These are phyloP conservation scores for Callaeas wilsoni DNA, from an alignment of 2,113 vertebrate genomes.

Conservation along the genomic window DNA sequence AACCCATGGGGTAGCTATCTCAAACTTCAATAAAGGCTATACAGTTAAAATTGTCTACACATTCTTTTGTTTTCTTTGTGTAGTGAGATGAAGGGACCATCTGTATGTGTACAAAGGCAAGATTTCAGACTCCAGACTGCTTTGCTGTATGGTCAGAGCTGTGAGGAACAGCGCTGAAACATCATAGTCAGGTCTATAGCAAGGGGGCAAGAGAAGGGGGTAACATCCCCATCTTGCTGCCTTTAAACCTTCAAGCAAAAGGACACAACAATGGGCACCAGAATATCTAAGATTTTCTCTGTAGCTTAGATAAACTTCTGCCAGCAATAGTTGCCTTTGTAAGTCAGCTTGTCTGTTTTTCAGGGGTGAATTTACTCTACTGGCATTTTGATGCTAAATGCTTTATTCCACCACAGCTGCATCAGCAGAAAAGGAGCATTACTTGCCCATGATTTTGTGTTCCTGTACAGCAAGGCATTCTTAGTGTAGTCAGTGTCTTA, in stretches of 20 bases:
- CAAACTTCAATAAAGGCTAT: not conserved
- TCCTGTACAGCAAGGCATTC: not conserved
- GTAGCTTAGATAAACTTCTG: not conserved
- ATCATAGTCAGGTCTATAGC: fast-evolving
- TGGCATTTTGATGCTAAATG: not conserved
- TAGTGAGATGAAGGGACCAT: not conserved
- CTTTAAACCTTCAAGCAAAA: not conserved
- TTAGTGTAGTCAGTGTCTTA: not conserved
- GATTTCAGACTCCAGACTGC: not conserved
- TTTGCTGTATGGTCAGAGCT: not conserved
- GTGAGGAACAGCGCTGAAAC: not conserved
- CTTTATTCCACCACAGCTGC: not conserved
- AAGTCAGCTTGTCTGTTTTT: not conserved
- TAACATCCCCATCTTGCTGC: not conserved
- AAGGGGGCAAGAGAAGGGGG: not conserved
- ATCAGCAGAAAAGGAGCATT: not conserved
- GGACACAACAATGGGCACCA: not conserved
- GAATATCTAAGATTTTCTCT: not conserved
- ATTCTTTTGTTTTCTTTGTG: not conserved
- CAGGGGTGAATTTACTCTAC: not conserved
- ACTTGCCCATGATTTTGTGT: not conserved
- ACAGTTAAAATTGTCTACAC: not conserved
- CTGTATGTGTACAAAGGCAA: not conserved
- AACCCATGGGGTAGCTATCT: not conserved
- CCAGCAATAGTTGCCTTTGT: not conserved